phyloP scores from a whole-genome alignment of 2,797 vertebrate genomes.

The Gallirallus australis region DNA sequence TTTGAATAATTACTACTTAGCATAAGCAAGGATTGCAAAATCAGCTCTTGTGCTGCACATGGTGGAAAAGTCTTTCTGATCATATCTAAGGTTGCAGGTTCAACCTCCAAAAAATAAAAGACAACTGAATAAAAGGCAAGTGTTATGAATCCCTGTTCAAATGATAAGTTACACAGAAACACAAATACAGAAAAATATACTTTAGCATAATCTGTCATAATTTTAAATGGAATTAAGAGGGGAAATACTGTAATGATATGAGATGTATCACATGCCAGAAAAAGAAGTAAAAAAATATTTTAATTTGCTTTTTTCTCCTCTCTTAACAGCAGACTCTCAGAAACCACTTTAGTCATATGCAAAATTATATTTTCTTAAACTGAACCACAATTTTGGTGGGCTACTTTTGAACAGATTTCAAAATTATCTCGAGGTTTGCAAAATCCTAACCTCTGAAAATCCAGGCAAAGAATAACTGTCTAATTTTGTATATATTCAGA shows the following conservation, averaged over 20 bases:
- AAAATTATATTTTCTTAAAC: not conserved
- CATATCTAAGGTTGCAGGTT: not conserved
- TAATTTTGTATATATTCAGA: not conserved
- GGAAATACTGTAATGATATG: too few relatives aligned
- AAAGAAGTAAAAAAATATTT: conserved; percentile 15
- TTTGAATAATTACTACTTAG: conserved; percentile 51
- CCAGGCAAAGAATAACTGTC: not conserved
- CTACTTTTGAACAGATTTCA: not conserved
- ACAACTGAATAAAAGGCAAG: not conserved
- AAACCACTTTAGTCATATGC: not conserved
- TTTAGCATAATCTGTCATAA: not conserved
- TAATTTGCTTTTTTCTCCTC: not conserved
- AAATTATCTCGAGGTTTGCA: not conserved
- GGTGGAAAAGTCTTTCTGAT: not conserved
- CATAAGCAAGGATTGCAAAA: conserved; percentile 16
- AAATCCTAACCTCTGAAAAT: not conserved
- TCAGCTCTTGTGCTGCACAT: not conserved
- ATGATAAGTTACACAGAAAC: not conserved
- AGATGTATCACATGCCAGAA: not conserved
- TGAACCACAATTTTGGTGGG: not conserved
- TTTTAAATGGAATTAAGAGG: not conserved
- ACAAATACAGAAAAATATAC: not conserved
- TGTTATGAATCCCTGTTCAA: not conserved
- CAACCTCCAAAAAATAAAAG: not conserved
- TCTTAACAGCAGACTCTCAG: not conserved